These are phyloP conservation scores for Temnothorax nylanderi DNA, from an alignment of 1,140 invertebrate genomes.

Conservation along the genomic window DNA sequence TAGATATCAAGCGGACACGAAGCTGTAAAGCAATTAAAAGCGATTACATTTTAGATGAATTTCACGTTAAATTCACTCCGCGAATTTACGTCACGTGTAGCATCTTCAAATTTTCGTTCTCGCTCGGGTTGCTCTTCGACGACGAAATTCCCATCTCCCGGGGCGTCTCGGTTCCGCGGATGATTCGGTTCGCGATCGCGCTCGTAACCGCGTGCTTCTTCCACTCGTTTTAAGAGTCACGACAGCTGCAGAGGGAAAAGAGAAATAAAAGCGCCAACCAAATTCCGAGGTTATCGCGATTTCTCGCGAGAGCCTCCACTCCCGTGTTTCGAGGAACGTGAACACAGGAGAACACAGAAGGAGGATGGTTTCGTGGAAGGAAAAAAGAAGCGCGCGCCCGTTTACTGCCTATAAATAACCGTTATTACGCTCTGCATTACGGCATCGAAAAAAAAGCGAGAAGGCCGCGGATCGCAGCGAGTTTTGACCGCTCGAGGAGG, in stretches of 20 bases:
- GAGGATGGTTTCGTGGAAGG: conserved; percentile 21
- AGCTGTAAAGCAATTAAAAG: background rate
- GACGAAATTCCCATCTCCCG: conserved; percentile 3
- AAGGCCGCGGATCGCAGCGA: conserved; percentile 15
- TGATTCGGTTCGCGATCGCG: conserved; percentile 30
- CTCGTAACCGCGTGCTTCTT: background rate
- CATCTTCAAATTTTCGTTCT: background rate
- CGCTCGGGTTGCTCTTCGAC: background rate
- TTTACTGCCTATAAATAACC: conserved; percentile 71
- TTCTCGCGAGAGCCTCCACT: conserved; percentile 40
- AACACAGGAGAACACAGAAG: conserved; percentile 18
- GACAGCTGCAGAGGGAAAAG: background rate
- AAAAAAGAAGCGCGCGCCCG: conserved; percentile 24
- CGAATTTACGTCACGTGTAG: background rate
- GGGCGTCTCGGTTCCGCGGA: background rate
- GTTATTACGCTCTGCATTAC: conserved; percentile 66
- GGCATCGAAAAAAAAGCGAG: conserved; percentile 56
- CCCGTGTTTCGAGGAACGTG: conserved; percentile 35
- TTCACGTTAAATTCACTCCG: background rate
- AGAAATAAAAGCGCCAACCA: conserved; percentile 29
- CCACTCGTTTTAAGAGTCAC: background rate
- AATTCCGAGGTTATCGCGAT: conserved; percentile 60
- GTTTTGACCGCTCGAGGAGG: conserved; percentile 11
- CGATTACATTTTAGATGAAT: background rate
- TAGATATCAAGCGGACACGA: background rate